Conservation (phyloP, 2,888 invertebrate genomes). For the Molorchus minor region DNA sequence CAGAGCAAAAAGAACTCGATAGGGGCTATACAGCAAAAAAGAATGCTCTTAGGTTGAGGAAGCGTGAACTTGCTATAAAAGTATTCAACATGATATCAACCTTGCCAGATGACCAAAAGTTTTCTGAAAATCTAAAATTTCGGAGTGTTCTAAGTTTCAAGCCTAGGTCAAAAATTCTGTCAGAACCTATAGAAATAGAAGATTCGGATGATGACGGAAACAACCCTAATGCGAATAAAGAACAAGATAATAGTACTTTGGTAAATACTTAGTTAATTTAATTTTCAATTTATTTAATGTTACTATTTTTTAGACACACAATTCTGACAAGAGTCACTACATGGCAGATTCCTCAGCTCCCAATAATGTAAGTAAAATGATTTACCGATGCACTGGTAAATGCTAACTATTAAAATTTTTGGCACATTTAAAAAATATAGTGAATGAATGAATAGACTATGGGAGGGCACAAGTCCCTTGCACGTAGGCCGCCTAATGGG, state of each 20-base stretch:
- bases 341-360: too few relatives aligned
- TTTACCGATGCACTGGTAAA: too few relatives aligned
- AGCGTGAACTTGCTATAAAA: slow-evolving; percentile 26
- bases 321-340: too few relatives aligned
- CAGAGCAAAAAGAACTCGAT: slow-evolving; percentile 26
- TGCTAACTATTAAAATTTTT: too few relatives aligned
- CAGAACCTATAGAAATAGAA: slow-evolving; percentile 33
- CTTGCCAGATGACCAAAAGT: slow-evolving; percentile 36
- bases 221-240: background rate
- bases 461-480: too few relatives aligned
- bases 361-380: too few relatives aligned
- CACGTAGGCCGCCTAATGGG: too few relatives aligned
- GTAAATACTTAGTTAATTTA: background rate
- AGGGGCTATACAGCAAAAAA: slow-evolving; percentile 16
- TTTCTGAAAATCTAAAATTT: slow-evolving; percentile 34
- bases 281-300: background rate
- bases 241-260: background rate
- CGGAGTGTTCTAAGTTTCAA: slow-evolving; percentile 24
- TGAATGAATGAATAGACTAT: too few relatives aligned
- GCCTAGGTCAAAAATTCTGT: background rate
- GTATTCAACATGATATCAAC: slow-evolving; percentile 30
- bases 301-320: background rate
- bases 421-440: too few relatives aligned
- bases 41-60: slow-evolving; percentile 24
- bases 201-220: slow-evolving; percentile 34